Base-by-base conservation (phyloP, 2,113 vertebrate species). In the Thalassoma bifasciatum region DNA sequence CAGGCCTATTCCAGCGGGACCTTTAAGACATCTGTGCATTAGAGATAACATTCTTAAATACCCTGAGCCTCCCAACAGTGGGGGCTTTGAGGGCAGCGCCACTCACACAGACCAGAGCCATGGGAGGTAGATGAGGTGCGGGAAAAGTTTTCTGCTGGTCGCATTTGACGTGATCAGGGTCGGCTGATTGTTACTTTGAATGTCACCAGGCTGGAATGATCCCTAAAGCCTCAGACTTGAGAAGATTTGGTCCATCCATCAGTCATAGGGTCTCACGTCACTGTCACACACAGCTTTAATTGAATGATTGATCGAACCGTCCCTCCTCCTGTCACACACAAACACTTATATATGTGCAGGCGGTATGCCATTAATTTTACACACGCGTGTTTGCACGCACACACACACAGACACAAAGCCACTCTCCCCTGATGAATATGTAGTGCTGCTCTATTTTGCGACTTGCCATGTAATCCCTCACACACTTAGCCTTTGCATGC, bases 11-110 rank as follows among this genome's bases (percentile, higher is more conserved):
- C 92, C 89, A 72, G 74, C n/a, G 90, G 87, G 93, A 93, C 89
- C 83, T 91, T 91, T 91, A 90, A 92, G 91, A 93, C 92, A 92
- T 93, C 92, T 94, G 93, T 92, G 92, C 90, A 91, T 92, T 85
- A 86, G 89, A 91, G 93, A 94, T 94, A 93, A 91, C 90, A 79
- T 91, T 93, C 90, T 93, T 93, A 93, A 93, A 92, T 88, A 93
- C 91, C 87, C 87, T 13, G 76, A 82, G 89, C 86, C 82, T 89
- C 83, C 81, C 82, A 51, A 80, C 79, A 77, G 86, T 64, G 40
- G 63, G 75, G 46, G 86, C 83, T 88, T 86, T 82, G 77, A 88
- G 83, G 75, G 77, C 77, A 75, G 77, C 19, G 58, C 0, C 30
- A 66, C 65, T 77, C 7, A 16, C 47, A 11, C 9, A 24, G 87